These are phyloP conservation scores for Eutolmus rufibarbis DNA, from an alignment of 2,888 invertebrate genomes.

Conservation along the genomic window DNA sequence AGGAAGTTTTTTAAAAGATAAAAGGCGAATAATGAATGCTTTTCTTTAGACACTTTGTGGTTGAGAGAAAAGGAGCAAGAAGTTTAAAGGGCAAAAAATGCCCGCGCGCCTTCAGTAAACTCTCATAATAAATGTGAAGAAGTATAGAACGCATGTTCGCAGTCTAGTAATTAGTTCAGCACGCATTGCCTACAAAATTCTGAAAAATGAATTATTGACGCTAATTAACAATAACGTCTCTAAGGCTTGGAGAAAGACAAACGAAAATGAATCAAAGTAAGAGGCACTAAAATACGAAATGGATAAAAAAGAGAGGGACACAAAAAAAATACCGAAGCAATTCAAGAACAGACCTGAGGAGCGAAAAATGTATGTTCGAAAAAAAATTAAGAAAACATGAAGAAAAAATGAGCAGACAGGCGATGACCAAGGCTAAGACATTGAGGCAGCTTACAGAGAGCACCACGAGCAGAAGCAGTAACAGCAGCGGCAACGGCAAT, in stretches of 20 bases:
- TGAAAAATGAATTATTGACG: slow-evolving; percentile 24
- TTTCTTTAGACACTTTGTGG: not conserved
- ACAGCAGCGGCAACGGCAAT: not conserved
- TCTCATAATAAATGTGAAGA: not conserved
- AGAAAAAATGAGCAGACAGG: not conserved
- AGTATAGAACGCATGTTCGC: not conserved
- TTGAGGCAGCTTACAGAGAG: not conserved
- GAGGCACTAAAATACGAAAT: not conserved
- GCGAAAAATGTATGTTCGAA: not conserved
- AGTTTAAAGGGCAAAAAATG: not conserved
- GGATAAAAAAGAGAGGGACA: not conserved
- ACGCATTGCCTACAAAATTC: slow-evolving; percentile 16
- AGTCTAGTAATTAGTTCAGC: slow-evolving; percentile 22
- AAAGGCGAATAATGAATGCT: not conserved
- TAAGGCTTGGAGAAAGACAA: not conserved
- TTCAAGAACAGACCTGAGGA: not conserved
- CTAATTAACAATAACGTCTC: slow-evolving; percentile 21
- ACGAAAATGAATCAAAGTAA: not conserved
- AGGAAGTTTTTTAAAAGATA: too few species aligned
- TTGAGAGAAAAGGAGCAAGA: not conserved
- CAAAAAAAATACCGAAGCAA: not conserved
- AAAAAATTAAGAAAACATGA: not conserved
- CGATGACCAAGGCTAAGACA: not conserved
- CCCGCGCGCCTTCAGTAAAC: not conserved
- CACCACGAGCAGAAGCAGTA: not conserved